phyloP scores from a whole-genome alignment of 2,888 invertebrate species.

The Latrodectus elegans region DNA sequence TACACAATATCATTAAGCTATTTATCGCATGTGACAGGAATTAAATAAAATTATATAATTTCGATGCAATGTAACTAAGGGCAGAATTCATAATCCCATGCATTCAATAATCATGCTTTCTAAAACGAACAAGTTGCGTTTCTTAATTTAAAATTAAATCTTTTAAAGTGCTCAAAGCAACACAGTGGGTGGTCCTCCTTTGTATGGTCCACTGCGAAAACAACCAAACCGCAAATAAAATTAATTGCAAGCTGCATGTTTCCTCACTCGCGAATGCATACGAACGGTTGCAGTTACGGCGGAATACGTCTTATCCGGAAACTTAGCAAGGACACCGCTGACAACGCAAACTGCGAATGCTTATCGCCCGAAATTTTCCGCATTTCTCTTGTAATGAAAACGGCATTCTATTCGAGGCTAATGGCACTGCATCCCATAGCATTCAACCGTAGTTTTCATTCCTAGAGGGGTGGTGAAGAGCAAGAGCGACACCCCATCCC shows the following conservation, averaged over 20 bases:
- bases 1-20: too few relatives aligned
- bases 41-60: too few relatives aligned
- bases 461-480: too few relatives aligned
- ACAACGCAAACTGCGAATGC: not conserved
- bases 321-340: not conserved
- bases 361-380: constrained; percentile 29
- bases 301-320: not conserved
- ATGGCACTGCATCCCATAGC: not conserved
- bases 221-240: constrained; percentile 15
- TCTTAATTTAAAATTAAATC: too few relatives aligned
- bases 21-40: too few relatives aligned
- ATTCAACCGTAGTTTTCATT: not conserved
- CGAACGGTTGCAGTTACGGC: constrained; percentile 16
- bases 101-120: too few relatives aligned
- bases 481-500: too few relatives aligned
- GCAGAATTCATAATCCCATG: too few relatives aligned
- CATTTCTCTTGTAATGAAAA: constrained; percentile 51
- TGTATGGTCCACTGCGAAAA: constrained; percentile 1
- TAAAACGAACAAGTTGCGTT: too few relatives aligned
- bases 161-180: too few relatives aligned
- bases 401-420: constrained; percentile 28
- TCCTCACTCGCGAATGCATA: constrained; percentile 8
- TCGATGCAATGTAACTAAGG: too few relatives aligned
- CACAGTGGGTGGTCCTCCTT: too few relatives aligned
- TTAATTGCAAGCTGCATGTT: constrained; percentile 24